These are phyloP conservation scores for Rattus norvegicus DNA, from an alignment of 2,113 vertebrate genomes.

Conservation along the genomic window GRCr8 NC_086022.1:42880001-42880500, in stretches of 20 bases:
- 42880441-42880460: not conserved
- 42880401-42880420: not conserved
- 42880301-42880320: not conserved
- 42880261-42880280: not conserved
- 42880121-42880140: not conserved
- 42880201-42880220: not conserved
- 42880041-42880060: not conserved
- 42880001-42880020: not conserved
- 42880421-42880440: not conserved
- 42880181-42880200: not conserved
- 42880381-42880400: not conserved
- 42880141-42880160: not conserved
- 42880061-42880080: not conserved
- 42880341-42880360: not conserved
- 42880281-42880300: not conserved
- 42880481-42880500: not conserved
- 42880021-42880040: not conserved
- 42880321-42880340: not conserved
- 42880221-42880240: not conserved
- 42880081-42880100: not conserved
- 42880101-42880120: not conserved
- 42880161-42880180: not conserved
- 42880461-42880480: not conserved
- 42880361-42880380: no score
- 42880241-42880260: not conserved